phyloP scores from a whole-genome alignment of 2,797 vertebrate genomes.

The Pangasius larnaudii region DNA sequence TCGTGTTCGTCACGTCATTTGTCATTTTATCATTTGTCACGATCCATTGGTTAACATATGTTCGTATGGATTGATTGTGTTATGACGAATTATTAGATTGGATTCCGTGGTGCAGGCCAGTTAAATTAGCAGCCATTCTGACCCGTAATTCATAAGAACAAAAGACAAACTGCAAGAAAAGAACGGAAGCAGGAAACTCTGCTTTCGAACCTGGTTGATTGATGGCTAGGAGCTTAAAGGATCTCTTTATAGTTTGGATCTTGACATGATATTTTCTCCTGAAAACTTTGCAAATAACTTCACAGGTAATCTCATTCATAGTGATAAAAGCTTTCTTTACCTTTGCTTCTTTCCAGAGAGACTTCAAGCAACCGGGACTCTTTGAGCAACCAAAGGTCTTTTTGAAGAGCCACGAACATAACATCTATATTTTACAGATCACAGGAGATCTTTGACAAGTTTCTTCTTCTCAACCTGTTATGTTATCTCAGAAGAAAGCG shows the following conservation, averaged over 20 bases:
- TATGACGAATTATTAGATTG: neutral
- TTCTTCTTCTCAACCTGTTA: constrained; percentile 5
- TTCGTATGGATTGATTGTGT: neutral
- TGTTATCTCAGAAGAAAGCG: constrained; percentile 24
- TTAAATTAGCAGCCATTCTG: neutral
- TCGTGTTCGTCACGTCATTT: no score
- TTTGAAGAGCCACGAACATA: constrained; percentile 52
- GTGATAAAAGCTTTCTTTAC: neutral
- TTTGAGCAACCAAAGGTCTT: constrained; percentile 35
- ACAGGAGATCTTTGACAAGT: constrained; percentile 43
- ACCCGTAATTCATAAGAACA: neutral
- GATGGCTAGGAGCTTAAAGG: neutral
- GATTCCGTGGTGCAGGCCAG: neutral
- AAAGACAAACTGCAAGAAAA: neutral
- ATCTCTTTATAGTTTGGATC: neutral
- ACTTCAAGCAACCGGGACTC: constrained; percentile 21
- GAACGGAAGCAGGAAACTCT: neutral
- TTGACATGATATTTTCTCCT: neutral
- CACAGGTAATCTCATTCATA: neutral
- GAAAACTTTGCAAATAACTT: neutral
- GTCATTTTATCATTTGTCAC: no score
- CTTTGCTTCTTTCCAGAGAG: neutral
- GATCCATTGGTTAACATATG: neutral
- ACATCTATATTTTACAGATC: constrained; percentile 34
- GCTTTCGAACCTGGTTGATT: neutral